Conservation (phyloP, 2,888 invertebrate genomes). For the Itoplectis maculator region DNA sequence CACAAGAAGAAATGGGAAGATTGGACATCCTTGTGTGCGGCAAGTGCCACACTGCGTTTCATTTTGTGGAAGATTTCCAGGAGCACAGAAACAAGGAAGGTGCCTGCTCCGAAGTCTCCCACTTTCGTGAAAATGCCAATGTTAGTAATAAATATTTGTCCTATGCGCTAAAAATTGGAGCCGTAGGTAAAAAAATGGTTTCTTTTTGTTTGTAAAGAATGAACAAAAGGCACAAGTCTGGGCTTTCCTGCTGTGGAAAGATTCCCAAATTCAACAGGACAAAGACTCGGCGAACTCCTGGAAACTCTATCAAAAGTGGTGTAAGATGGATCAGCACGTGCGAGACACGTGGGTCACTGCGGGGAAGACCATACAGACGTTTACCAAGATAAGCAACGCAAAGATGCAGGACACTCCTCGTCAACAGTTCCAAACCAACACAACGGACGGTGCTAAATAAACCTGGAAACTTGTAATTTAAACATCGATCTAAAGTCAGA, state of each 20-base stretch:
- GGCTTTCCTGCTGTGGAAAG: constrained; percentile 94
- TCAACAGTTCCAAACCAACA: constrained; percentile 67
- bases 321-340: constrained; percentile 90
- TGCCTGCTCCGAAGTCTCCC: constrained; percentile 87
- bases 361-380: constrained; percentile 90
- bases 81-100: constrained; percentile 88
- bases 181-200: neutral
- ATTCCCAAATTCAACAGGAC: constrained; percentile 85
- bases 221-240: constrained; percentile 94
- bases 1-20: constrained; percentile 91
- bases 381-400: constrained; percentile 89
- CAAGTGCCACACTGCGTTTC: constrained; percentile 92
- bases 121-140: constrained; percentile 87
- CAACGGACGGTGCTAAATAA: constrained; percentile 73
- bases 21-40: constrained; percentile 94
- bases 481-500: neutral
- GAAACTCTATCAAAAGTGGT: constrained; percentile 94
- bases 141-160: constrained; percentile 83
- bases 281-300: constrained; percentile 88
- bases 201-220: constrained; percentile 84
- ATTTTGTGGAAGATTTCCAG: constrained; percentile 92
- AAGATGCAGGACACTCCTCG: constrained; percentile 87
- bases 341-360: constrained; percentile 93
- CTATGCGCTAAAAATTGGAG: constrained; percentile 8
- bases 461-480: neutral